Evolutionary conservation across 2,797 vertebrate genomes (phyloP).

Genomic region (Squalus acanthias): DNA sequence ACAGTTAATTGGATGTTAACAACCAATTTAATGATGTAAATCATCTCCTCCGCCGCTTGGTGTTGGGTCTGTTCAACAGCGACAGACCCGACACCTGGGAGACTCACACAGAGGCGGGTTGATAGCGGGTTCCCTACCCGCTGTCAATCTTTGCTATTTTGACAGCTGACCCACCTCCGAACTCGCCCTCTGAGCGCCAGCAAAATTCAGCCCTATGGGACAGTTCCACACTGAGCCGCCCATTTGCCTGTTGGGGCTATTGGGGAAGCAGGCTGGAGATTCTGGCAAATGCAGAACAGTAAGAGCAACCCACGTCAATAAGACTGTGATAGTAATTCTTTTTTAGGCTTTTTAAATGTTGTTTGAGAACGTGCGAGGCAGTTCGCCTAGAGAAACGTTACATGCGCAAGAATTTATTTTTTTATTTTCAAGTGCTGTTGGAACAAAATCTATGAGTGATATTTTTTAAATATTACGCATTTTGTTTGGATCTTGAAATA

Average conservation of each 20-base stretch:
- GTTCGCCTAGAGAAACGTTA: neutral
- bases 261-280: neutral
- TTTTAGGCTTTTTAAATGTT: no score
- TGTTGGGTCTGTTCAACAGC: no score
- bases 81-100: no score
- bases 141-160: no score
- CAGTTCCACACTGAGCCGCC: neutral
- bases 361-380: neutral
- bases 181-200: no score
- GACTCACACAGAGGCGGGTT: no score
- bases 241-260: neutral
- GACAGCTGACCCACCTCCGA: no score
- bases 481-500: neutral
- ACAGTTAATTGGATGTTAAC: no score
- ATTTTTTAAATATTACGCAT: neutral
- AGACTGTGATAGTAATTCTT: neutral
- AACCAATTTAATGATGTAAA: no score
- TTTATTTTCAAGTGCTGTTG: neutral
- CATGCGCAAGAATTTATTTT: neutral
- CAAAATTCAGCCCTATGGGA: neutral
- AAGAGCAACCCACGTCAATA: neutral
- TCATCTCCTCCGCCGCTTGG: no score
- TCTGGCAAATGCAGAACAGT: neutral
- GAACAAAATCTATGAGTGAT: neutral
- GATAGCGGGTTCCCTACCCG: no score